Evolutionary conservation across 1,140 invertebrate genomes (phyloP).

Genomic region (Caerostris extrusa): DNA sequence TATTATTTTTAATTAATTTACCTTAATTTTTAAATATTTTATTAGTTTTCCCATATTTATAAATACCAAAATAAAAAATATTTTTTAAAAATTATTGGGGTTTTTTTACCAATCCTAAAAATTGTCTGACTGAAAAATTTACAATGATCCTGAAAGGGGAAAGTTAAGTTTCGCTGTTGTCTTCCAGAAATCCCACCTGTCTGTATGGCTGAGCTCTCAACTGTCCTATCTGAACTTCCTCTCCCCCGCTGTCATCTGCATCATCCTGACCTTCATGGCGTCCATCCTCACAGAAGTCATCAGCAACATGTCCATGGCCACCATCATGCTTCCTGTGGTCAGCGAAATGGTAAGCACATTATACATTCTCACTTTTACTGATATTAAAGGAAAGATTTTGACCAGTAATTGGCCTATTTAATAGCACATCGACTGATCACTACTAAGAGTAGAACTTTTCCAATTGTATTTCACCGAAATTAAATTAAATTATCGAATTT

Average conservation of each 20-base stretch:
- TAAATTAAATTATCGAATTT: too few relatives aligned
- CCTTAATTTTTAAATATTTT: too few relatives aligned
- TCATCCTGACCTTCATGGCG: conserved; percentile 81
- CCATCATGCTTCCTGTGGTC: conserved; percentile 83
- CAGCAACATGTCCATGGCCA: conserved; percentile 83
- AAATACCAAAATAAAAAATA: too few relatives aligned
- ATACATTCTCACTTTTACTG: too few relatives aligned
- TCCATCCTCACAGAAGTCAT: conserved; percentile 82
- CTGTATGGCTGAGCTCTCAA: conserved; percentile 87
- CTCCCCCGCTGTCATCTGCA: conserved; percentile 80
- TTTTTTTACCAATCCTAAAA: not conserved
- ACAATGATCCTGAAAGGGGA: not conserved
- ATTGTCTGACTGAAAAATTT: not conserved
- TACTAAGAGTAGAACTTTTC: too few relatives aligned
- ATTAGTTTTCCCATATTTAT: too few relatives aligned
- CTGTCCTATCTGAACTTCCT: conserved; percentile 80
- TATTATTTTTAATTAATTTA: too few relatives aligned
- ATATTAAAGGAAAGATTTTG: too few relatives aligned
- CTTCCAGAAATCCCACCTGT: conserved; percentile 86
- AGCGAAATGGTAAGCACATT: conserved; percentile 81
- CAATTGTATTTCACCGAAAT: too few relatives aligned
- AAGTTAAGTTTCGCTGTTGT: not conserved
- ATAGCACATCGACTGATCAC: too few relatives aligned
- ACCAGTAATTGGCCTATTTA: too few relatives aligned
- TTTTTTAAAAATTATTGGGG: not conserved